phyloP scores from a whole-genome alignment of 2,113 vertebrate species.

The Lethenteron camtschaticum region DNA sequence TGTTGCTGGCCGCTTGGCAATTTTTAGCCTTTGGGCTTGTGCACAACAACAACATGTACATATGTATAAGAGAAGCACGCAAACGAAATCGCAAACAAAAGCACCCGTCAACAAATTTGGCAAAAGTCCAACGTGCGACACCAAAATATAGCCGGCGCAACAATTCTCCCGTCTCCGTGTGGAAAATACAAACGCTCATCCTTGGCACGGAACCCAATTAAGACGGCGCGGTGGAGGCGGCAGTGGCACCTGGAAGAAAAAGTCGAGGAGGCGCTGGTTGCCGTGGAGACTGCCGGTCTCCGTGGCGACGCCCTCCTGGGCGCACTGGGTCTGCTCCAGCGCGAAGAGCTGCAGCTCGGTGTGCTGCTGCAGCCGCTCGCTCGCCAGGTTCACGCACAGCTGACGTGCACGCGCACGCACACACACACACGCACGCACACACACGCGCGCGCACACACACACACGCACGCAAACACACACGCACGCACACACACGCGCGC shows the following conservation, averaged over 20 bases:
- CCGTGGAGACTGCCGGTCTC: constrained; percentile 43
- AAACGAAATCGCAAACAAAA: too few relatives aligned
- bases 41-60: too few relatives aligned
- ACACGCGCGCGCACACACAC: background rate
- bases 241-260: constrained; percentile 64
- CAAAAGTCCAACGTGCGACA: too few relatives aligned
- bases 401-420: constrained; percentile 17
- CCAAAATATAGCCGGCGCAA: too few relatives aligned
- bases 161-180: too few relatives aligned
- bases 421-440: constrained; percentile 12
- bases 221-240: too few relatives aligned
- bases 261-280: constrained; percentile 54
- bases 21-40: too few relatives aligned
- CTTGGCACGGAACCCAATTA: too few relatives aligned
- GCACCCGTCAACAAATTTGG: too few relatives aligned
- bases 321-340: constrained; percentile 64
- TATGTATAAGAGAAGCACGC: too few relatives aligned
- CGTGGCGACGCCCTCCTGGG: constrained; percentile 66
- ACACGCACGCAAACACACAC: background rate
- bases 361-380: constrained; percentile 62
- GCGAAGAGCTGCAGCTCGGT: constrained; percentile 64
- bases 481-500: background rate
- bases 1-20: too few relatives aligned
- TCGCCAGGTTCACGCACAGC: constrained; percentile 92
- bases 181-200: too few relatives aligned